These are phyloP conservation scores for Nycticebus coucang DNA, from an alignment of 2,113 vertebrate species.

Conservation along the genomic window DNA sequence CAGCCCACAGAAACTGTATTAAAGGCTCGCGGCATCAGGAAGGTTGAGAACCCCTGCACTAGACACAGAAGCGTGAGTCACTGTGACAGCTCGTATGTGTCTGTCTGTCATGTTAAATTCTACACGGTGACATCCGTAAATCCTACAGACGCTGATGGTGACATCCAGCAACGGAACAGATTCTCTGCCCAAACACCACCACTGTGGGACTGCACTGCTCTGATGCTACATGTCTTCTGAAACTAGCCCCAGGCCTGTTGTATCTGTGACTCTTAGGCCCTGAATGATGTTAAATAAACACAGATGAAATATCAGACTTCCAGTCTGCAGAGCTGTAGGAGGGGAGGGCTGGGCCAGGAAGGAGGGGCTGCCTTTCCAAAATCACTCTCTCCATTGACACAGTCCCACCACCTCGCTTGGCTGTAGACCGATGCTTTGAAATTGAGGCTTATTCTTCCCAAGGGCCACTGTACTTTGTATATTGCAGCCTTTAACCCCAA, in stretches of 20 bases:
- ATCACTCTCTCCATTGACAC: neutral
- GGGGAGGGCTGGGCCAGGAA: accelerated
- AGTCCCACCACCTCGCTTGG: neutral
- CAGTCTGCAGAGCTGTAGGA: neutral
- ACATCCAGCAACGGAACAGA: neutral
- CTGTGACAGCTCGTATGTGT: neutral
- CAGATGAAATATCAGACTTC: neutral
- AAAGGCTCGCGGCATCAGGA: too few relatives aligned
- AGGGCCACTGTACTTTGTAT: neutral
- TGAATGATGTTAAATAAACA: neutral
- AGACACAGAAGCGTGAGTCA: too few relatives aligned
- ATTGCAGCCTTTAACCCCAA: neutral
- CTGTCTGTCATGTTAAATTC: neutral
- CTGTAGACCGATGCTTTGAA: neutral
- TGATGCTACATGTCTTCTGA: neutral
- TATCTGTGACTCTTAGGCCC: neutral
- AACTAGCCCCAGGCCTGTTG: neutral
- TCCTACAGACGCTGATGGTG: accelerated
- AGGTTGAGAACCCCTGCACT: neutral
- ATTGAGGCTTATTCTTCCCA: neutral
- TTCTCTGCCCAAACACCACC: neutral
- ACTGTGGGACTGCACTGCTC: neutral
- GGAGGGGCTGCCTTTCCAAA: neutral
- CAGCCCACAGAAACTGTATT: too few relatives aligned
- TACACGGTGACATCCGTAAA: neutral